Evolutionary conservation across 2,797 vertebrate genomes (phyloP).

Genomic region (Scyliorhinus canicula): DNA sequence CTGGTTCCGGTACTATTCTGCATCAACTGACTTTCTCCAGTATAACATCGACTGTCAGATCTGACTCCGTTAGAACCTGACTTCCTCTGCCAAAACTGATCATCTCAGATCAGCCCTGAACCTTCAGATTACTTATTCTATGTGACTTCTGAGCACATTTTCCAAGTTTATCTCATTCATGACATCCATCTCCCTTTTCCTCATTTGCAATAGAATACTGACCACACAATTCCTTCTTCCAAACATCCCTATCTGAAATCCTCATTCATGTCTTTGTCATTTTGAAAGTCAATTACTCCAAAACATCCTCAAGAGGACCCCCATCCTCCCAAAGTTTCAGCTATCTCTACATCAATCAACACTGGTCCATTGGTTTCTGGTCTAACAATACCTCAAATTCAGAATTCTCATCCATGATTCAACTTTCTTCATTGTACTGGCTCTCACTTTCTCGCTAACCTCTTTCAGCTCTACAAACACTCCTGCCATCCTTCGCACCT

Average conservation of each 20-base stretch:
- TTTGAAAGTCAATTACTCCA: neutral
- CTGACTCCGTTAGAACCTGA: no score
- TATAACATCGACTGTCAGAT: no score
- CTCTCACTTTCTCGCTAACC: neutral
- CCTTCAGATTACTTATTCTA: no score
- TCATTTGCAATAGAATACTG: no score
- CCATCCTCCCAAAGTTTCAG: neutral
- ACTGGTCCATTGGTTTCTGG: neutral
- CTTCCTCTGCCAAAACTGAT: no score
- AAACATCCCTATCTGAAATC: neutral
- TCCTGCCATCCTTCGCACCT: accelerated
- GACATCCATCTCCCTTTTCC: no score
- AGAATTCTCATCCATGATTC: neutral
- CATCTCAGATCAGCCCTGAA: no score
- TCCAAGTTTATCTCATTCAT: no score
- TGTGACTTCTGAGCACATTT: no score
- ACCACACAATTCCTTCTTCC: no score
- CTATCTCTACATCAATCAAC: neutral
- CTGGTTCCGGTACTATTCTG: no score
- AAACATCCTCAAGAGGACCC: neutral
- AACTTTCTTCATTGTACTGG: neutral
- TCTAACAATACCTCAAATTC: neutral
- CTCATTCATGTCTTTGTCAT: neutral
- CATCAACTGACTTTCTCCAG: no score
- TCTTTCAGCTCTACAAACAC: neutral